Evolutionary conservation across 2,888 invertebrate species (phyloP).

Genomic region (Bimastos eiseni): DNA sequence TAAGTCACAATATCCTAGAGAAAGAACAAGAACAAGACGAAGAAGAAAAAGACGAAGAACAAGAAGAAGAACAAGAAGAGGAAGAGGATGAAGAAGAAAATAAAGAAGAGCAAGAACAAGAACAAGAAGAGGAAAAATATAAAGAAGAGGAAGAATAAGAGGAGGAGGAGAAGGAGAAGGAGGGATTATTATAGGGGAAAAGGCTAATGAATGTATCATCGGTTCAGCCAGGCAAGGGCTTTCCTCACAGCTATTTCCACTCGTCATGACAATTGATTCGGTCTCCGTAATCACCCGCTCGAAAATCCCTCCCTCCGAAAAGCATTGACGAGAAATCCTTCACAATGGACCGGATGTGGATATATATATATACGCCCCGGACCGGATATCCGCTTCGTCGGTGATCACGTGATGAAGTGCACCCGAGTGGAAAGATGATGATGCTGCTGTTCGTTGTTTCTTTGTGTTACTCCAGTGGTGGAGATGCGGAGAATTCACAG

Average conservation of each 20-base stretch:
- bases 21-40: no score
- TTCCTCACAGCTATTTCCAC: not conserved
- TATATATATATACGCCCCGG: not conserved
- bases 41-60: no score
- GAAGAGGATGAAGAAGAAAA: no score
- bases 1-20: no score
- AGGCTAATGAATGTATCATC: not conserved
- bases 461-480: not conserved
- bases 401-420: not conserved
- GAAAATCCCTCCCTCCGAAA: not conserved
- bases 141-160: no score
- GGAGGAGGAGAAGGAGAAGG: no score
- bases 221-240: not conserved
- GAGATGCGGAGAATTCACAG: not conserved
- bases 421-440: not conserved
- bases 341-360: not conserved
- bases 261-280: not conserved
- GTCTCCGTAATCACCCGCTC: not conserved
- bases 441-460: not conserved
- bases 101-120: no score
- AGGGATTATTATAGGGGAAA: no score
- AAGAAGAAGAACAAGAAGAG: no score
- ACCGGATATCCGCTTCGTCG: not conserved
- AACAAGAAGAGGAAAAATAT: no score
- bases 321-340: not conserved